A percentile compares a stretch with the other conserved stretches of the same genome.
Evolutionary conservation across 2,113 vertebrate species (phyloP).

Genomic region (Furnarius figulus): DNA sequence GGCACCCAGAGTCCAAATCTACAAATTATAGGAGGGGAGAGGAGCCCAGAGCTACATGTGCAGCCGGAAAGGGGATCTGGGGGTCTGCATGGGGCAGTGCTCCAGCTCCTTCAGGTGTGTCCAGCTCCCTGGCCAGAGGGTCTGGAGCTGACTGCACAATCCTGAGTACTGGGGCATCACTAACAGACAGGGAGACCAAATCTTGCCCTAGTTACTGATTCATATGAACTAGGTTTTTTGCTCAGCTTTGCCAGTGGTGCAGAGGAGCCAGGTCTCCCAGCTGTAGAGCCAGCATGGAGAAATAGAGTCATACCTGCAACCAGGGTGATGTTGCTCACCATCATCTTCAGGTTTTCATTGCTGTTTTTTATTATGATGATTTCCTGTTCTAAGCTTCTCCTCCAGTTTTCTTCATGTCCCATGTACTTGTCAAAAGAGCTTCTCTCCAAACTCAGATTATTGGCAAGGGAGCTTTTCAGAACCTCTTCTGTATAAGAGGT

Average conservation of each 20-base stretch:
- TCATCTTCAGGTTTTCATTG: conserved; percentile 31
- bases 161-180: not conserved
- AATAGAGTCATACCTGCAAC: conserved; percentile 21
- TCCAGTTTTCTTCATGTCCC: conserved; percentile 1
- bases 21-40: not conserved
- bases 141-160: not conserved
- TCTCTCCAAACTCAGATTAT: not conserved
- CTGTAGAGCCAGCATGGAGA: not conserved
- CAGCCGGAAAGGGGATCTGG: not conserved
- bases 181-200: not conserved
- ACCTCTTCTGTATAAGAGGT: not conserved
- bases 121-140: not conserved
- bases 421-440: not conserved
- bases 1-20: not conserved
- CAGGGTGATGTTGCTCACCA: conserved; percentile 41
- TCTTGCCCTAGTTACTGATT: not conserved
- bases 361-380: conserved; percentile 46
- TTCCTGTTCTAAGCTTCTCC: not conserved
- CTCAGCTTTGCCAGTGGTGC: not conserved
- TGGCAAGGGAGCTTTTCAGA: not conserved
- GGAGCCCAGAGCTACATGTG: accelerated
- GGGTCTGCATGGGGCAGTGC: not conserved
- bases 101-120: not conserved
- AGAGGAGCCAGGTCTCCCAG: not conserved
- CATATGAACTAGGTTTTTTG: not conserved